These are phyloP conservation scores for Anaspis maculata DNA, from an alignment of 2,888 invertebrate genomes.

Conservation along the genomic window DNA sequence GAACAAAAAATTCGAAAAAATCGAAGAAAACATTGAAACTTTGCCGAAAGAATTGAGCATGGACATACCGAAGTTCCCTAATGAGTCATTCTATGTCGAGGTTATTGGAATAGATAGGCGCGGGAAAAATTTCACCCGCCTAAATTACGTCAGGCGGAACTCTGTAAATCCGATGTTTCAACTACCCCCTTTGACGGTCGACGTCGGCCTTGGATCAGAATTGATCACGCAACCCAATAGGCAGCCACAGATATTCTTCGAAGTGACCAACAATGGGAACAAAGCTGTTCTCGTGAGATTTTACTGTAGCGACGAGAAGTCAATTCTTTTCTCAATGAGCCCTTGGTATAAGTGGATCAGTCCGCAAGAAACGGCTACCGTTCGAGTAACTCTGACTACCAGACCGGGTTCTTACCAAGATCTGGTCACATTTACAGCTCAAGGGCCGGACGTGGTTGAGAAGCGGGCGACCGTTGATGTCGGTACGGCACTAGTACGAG, in stretches of 20 bases:
- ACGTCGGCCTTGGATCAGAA: constrained; percentile 44
- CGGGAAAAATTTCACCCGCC: neutral
- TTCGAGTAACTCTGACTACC: constrained; percentile 41
- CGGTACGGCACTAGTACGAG: constrained; percentile 15
- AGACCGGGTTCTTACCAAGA: constrained; percentile 46
- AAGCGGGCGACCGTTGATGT: constrained; percentile 43
- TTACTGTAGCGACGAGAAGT: constrained; percentile 51
- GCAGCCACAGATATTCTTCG: constrained; percentile 51
- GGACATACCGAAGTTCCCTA: constrained; percentile 20
- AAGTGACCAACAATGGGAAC: constrained; percentile 63
- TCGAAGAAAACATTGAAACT: constrained; percentile 15
- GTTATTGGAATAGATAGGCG: constrained; percentile 33
- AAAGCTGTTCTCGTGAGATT: constrained; percentile 50
- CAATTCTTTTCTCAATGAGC: constrained; percentile 48
- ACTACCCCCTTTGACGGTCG: constrained; percentile 33
- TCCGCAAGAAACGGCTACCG: constrained; percentile 47
- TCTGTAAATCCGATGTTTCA: too few relatives aligned
- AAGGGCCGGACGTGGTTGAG: constrained; percentile 37
- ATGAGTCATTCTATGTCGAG: constrained; percentile 25
- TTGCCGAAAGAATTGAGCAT: constrained; percentile 23
- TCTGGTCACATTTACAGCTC: constrained; percentile 54
- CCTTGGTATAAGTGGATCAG: constrained; percentile 39
- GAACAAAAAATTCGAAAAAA: constrained; percentile 14
- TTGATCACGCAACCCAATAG: constrained; percentile 38
- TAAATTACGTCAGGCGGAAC: constrained; percentile 1